phyloP scores from a whole-genome alignment of 2,113 vertebrate genomes.

The Australoheros scitulus region DNA sequence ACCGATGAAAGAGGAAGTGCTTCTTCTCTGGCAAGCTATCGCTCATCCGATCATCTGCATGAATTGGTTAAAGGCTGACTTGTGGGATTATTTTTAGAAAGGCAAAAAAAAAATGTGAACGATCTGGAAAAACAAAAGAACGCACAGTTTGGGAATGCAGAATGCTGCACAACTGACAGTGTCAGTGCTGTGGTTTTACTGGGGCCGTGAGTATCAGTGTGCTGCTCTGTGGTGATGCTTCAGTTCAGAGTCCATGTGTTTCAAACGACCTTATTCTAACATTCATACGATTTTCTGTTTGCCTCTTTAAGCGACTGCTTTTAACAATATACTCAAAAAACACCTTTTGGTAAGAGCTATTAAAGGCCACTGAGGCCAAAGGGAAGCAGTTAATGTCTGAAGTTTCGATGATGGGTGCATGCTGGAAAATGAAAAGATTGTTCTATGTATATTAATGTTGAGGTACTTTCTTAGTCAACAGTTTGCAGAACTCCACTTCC shows the following conservation, averaged over 20 bases:
- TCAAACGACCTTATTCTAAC: neutral
- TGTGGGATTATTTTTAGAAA: neutral
- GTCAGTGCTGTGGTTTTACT: neutral
- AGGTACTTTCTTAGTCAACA: conserved; percentile 58
- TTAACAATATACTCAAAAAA: neutral
- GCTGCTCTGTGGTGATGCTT: neutral
- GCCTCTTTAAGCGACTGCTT: fast-evolving
- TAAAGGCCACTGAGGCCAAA: neutral
- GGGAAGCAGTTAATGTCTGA: neutral
- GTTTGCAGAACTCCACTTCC: conserved; percentile 69
- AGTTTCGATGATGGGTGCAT: neutral
- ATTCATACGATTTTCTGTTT: neutral
- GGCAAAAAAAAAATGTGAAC: neutral
- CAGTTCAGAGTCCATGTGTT: neutral
- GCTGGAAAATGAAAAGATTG: neutral
- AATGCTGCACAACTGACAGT: neutral
- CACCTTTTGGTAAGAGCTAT: neutral
- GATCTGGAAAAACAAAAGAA: neutral
- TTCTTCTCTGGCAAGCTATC: conserved; percentile 27
- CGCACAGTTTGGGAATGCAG: neutral
- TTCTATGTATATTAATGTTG: conserved; percentile 34
- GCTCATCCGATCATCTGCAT: conserved; percentile 17
- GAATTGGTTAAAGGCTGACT: neutral
- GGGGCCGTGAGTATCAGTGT: too few species aligned
- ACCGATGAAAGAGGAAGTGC: conserved; percentile 53